Evolutionary conservation across 2,888 invertebrate species (phyloP).

Genomic region (Cryptophagus acutangulus): DNA sequence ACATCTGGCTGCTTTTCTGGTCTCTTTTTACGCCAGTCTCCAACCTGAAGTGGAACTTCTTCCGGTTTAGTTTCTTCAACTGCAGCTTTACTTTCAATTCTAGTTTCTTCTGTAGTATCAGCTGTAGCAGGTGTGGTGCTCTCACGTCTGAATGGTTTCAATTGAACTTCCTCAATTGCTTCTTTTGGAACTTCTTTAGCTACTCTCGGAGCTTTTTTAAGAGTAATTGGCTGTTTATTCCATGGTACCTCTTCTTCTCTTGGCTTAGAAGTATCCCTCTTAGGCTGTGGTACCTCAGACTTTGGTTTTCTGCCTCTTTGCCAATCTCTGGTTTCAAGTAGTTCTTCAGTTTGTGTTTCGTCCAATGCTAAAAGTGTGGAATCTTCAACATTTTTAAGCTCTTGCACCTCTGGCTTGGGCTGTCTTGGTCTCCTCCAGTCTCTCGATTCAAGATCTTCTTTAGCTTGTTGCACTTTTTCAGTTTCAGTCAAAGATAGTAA

Average conservation of each 20-base stretch:
- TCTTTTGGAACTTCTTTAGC: constrained; percentile 13
- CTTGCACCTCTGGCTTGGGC: constrained; percentile 12
- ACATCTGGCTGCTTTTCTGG: constrained; percentile 31
- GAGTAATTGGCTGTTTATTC: constrained; percentile 2
- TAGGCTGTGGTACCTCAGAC: neutral
- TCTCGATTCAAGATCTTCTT: constrained; percentile 12
- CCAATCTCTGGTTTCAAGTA: constrained; percentile 23
- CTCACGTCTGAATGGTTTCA: constrained; percentile 24
- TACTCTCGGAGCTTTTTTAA: neutral
- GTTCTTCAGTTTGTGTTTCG: constrained; percentile 22
- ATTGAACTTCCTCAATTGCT: constrained; percentile 19
- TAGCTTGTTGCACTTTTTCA: constrained; percentile 13
- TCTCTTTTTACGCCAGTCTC: constrained; percentile 42
- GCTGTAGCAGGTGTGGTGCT: too few species aligned
- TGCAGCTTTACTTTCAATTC: constrained; percentile 11
- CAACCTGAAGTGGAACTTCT: constrained; percentile 23
- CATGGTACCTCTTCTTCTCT: constrained; percentile 21
- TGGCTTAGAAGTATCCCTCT: constrained; percentile 12
- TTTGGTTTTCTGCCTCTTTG: neutral
- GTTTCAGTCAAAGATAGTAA: constrained; percentile 8
- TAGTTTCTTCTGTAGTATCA: constrained; percentile 8
- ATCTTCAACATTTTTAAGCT: constrained; percentile 30
- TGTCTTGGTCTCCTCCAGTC: constrained; percentile 12
- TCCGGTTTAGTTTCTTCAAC: constrained; percentile 20
- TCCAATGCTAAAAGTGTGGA: constrained; percentile 22